These are phyloP conservation scores for Prorops nasuta DNA, from an alignment of 1,140 invertebrate species.

Conservation along the genomic window DNA sequence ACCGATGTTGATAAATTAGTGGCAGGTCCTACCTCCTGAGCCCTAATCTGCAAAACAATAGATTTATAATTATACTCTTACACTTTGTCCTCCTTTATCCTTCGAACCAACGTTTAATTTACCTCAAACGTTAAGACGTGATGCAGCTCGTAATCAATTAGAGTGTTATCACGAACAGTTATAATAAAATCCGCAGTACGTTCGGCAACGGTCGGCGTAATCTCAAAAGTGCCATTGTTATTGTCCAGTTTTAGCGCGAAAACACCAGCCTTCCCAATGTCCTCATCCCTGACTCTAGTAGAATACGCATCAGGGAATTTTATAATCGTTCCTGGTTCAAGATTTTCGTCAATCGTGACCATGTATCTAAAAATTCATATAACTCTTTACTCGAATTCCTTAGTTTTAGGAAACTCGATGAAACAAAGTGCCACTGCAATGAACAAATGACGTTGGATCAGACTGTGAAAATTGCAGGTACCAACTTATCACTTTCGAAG, in stretches of 20 bases:
- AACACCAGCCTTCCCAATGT: slow-evolving; percentile 79
- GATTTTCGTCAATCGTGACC: slow-evolving; percentile 77
- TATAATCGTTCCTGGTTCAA: slow-evolving; percentile 73
- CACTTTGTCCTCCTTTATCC: slow-evolving; percentile 7
- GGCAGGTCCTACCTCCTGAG: slow-evolving; percentile 73
- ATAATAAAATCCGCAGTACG: slow-evolving; percentile 78
- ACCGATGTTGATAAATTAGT: slow-evolving; percentile 72
- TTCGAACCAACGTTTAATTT: slow-evolving; percentile 17
- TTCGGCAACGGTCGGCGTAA: slow-evolving; percentile 83
- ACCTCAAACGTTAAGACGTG: slow-evolving; percentile 72
- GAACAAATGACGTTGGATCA: not conserved
- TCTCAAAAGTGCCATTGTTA: slow-evolving; percentile 85
- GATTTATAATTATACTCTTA: slow-evolving; percentile 12
- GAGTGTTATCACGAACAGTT: slow-evolving; percentile 75
- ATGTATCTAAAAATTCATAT: slow-evolving; percentile 61
- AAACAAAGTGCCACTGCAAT: not conserved
- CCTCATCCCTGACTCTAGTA: slow-evolving; percentile 72
- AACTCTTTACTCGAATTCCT: not conserved
- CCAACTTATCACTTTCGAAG: slow-evolving; percentile 74
- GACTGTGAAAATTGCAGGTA: slow-evolving; percentile 29
- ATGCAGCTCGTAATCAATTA: slow-evolving; percentile 80
- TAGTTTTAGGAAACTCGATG: not conserved
- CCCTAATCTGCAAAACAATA: slow-evolving; percentile 63
- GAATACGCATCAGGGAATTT: slow-evolving; percentile 70
- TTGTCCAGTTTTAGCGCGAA: slow-evolving; percentile 76